Evolutionary conservation across 2,888 invertebrate species (phyloP), one percentile per base, ranked within the genome.

Genomic region (Stictocephala bisonia): DNA sequence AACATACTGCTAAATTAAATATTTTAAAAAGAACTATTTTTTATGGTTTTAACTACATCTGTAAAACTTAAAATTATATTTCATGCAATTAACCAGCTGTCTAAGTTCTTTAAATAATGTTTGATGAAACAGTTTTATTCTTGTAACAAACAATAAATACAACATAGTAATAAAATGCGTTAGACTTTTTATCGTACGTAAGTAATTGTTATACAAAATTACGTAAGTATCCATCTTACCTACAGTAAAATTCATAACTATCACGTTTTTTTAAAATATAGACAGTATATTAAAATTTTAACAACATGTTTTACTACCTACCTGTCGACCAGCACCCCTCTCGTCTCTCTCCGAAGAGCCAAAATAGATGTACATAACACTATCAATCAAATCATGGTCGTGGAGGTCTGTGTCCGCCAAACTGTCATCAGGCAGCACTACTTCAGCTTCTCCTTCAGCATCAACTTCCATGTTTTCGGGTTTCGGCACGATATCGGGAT

Each of bases 331-430:
- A 22, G 77, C 77, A 44, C 76, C 78, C n/a, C 74, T 87, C 84
- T 86, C 87, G 84, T 82, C 87, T 82, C 77, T 85, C 83, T 79
- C 86, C 80, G 78, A 85, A 81, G 83, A 88, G 82, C 85, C 88
- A 85, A 90, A 91, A 79, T 91, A 91, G 41, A 91, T 86, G 80
- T 91, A 91, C 82, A 91, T 90, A 56, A 91, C 88, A 80, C 90
- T 91, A 80, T 91, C 91, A 67, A 92, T 92, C 44, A 90, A 88
- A 79, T 91, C 90, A 79, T 90, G 90, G 77, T 90, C 90, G 77
- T 88, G 88, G 2, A 91, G 83, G 81, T 91, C 90, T 0, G 87
- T 87, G 79, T 90, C 90, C 0, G 90, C 89, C 41, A 90, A 81
- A 0, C 89, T 89, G 79, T 89, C 88, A 74, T 89, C 90, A 0